phyloP scores from a whole-genome alignment of 2,888 invertebrate genomes.

The Timandra comae region DNA sequence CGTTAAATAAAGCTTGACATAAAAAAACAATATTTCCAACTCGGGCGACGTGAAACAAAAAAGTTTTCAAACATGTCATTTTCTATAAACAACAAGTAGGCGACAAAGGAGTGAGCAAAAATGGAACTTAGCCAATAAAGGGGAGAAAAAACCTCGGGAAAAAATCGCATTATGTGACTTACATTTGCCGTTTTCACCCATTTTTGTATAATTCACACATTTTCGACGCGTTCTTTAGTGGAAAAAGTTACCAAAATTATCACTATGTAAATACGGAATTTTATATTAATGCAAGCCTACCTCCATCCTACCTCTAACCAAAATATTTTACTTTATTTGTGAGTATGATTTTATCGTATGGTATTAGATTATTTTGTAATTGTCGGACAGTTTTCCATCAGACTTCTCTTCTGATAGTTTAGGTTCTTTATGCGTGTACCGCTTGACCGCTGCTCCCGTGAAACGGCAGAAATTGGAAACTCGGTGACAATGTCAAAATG shows the following conservation, averaged over 20 bases:
- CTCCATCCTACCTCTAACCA: too few species aligned
- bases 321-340: too few species aligned
- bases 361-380: too few species aligned
- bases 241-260: constrained; percentile 25
- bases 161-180: constrained; percentile 46
- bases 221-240: constrained; percentile 29
- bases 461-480: too few species aligned
- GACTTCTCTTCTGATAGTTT: too few species aligned
- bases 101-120: constrained; percentile 28
- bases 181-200: constrained; percentile 45
- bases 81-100: constrained; percentile 17
- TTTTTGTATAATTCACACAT: constrained; percentile 51
- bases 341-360: too few species aligned
- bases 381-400: too few species aligned
- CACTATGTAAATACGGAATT: constrained; percentile 15
- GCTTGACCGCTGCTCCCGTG: too few species aligned
- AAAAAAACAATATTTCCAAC: neutral
- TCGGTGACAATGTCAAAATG: too few species aligned
- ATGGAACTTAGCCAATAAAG: constrained; percentile 50
- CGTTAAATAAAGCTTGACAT: too few species aligned
- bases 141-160: constrained; percentile 35
- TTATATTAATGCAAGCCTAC: too few species aligned
- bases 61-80: constrained; percentile 15
- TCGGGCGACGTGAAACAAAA: constrained; percentile 5
- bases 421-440: too few species aligned